Evolutionary conservation across 2,797 vertebrate genomes (phyloP), one percentile per base, ranked within the genome.

Genomic region (Sebastolobus altivelis): DNA sequence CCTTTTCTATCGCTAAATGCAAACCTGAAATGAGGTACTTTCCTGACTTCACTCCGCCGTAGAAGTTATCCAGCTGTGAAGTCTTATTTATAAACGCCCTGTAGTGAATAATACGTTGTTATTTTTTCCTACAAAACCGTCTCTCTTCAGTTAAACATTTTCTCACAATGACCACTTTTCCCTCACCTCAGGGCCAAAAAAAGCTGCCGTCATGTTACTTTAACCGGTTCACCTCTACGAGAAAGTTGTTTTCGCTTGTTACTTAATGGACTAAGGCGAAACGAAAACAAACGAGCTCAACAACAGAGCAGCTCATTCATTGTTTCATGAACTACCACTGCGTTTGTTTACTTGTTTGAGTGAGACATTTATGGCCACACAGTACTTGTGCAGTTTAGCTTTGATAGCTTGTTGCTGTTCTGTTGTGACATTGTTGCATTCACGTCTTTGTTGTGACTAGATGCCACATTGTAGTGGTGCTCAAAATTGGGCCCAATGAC

Each of bases 1-100:
- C 92, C 92, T 93, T 86, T 91, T 25, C 88, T 91, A 72, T 92
- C 88, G 92, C 93, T 89, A 86, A 87, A 91, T 89, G 88, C 86
- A 92, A 92, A 90, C 87, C 78, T 79, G 80, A 91, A 88, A 91
- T 59, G 68, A 88, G 89, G 70, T 87, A 82, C 90, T 89, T 92
- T 92, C 86, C 81, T 85, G 68, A 65, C 88, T 88, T 85, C 85
- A 82, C 59, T 37, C 38, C 66, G 79, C 78, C 4, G 71, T 79
- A 25, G n/a, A 90, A 85, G 79, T 87, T 87, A 10, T 70, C 65
- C 52, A 56, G 58, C 62, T 29, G 14, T 13, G 8, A 70, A 78
- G 71, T 8, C 25, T 6, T 29, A n/a, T 54, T 61, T 65, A n/a
- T 60, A 29, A 75, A 69, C 63, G 43, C 12, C 67, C 65, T 27